Conservation (phyloP, 2,888 invertebrate genomes). For the Polyploca ridens region DNA sequence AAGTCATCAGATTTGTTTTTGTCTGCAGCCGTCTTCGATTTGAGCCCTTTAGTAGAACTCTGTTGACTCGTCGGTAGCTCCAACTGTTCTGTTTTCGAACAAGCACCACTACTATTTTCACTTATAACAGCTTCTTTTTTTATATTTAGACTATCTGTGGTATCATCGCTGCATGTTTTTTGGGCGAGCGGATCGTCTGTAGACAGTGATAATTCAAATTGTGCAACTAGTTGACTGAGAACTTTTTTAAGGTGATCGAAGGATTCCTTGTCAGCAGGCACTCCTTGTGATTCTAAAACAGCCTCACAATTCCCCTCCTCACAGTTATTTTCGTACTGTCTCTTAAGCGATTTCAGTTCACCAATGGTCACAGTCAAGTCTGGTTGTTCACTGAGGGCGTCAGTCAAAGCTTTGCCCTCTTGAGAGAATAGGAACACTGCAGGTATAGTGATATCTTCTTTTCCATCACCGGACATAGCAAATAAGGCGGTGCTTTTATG, state of each 20-base stretch:
- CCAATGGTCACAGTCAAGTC: slow-evolving; percentile 82
- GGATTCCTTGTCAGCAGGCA: slow-evolving; percentile 56
- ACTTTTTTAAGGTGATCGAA: slow-evolving; percentile 77
- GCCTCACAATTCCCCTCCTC: slow-evolving; percentile 56
- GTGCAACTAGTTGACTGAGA: slow-evolving; percentile 66
- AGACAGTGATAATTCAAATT: slow-evolving; percentile 66
- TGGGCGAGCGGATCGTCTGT: slow-evolving; percentile 45
- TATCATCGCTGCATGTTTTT: slow-evolving; percentile 35
- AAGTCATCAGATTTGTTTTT: slow-evolving; percentile 36
- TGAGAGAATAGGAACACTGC: slow-evolving; percentile 94
- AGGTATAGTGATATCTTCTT: slow-evolving; percentile 93
- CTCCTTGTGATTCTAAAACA: slow-evolving; percentile 36
- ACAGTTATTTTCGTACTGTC: slow-evolving; percentile 51
- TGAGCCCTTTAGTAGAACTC: neutral
- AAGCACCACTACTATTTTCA: slow-evolving; percentile 21
- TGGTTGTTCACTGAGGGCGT: slow-evolving; percentile 83
- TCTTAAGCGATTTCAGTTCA: slow-evolving; percentile 71
- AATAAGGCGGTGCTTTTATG: slow-evolving; percentile 92
- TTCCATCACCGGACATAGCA: slow-evolving; percentile 98
- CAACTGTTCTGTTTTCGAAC: slow-evolving; percentile 17
- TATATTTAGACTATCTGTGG: slow-evolving; percentile 31
- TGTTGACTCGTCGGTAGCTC: neutral
- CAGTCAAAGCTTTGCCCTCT: slow-evolving; percentile 89
- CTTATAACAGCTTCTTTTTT: slow-evolving; percentile 34
- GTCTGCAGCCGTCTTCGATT: slow-evolving; percentile 22